These are phyloP conservation scores for Erebia aethiops DNA, from an alignment of 2,888 invertebrate species.

Conservation along the genomic window DNA sequence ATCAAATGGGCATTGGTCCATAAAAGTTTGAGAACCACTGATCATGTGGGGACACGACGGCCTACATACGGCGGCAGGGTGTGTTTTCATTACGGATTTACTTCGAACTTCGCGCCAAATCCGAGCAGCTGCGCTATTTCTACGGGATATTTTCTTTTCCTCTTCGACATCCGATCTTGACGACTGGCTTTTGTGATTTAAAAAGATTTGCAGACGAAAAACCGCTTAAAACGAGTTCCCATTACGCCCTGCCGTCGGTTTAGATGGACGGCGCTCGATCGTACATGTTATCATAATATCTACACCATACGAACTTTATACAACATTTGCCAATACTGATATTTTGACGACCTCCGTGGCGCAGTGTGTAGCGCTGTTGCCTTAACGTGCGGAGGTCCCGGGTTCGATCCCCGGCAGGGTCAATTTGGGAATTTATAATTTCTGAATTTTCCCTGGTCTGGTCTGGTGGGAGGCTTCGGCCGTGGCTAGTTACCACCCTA, in stretches of 20 bases:
- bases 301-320: neutral
- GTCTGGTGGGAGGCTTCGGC: too few relatives aligned
- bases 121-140: conserved; percentile 74
- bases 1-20: neutral
- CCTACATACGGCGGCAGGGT: conserved; percentile 65
- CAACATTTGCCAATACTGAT: neutral
- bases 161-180: conserved; percentile 75
- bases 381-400: too few relatives aligned
- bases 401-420: too few relatives aligned
- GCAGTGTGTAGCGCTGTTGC: too few relatives aligned
- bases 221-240: conserved; percentile 55
- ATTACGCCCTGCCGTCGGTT: neutral
- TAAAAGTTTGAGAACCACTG: conserved; percentile 8
- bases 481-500: too few relatives aligned
- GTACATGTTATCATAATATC: neutral
- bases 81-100: conserved; percentile 82
- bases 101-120: conserved; percentile 73
- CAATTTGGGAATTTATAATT: too few relatives aligned
- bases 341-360: too few relatives aligned
- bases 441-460: too few relatives aligned
- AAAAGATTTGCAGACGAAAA: conserved; percentile 77
- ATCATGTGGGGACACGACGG: conserved; percentile 54
- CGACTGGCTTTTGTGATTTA: conserved; percentile 80
- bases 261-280: neutral
- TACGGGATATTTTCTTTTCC: conserved; percentile 78